Evolutionary conservation across 2,797 vertebrate genomes (phyloP).

Genomic region (Neopelma chrysocephalum): DNA sequence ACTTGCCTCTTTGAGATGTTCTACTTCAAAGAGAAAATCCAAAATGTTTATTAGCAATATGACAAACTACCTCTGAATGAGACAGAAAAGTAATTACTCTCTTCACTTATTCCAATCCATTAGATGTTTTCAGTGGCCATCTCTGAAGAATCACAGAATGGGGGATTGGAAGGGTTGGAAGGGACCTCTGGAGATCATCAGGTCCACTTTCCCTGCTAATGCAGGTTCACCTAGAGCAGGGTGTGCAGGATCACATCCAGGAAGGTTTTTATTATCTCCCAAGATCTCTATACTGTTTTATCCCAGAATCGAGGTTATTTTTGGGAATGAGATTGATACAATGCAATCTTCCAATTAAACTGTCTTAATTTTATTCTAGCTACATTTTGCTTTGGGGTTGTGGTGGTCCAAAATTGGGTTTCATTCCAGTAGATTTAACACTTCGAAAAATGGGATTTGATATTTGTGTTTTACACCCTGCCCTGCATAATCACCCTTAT

Average conservation of each 20-base stretch:
- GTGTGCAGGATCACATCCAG: not conserved
- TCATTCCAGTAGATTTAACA: not conserved
- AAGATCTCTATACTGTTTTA: not conserved
- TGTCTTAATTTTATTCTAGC: not conserved
- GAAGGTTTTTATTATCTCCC: not conserved
- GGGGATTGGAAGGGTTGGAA: not conserved
- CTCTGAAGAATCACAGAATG: not conserved
- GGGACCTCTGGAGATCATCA: not conserved
- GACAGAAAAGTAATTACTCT: not conserved
- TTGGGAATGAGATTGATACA: not conserved
- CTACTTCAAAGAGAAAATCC: not conserved
- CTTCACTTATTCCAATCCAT: not conserved
- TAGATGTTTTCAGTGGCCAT: not conserved
- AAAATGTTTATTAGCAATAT: not conserved
- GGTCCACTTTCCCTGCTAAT: not conserved
- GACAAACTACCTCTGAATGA: not conserved
- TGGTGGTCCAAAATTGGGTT: not conserved
- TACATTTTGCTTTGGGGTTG: not conserved
- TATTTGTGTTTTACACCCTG: not conserved
- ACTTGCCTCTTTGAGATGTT: not conserved
- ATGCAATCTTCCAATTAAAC: not conserved
- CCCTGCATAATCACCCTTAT: not conserved
- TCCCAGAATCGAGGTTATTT: not conserved
- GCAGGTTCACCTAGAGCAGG: not conserved
- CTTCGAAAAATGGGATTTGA: not conserved